Evolutionary conservation across 2,797 vertebrate species (phyloP).

Genomic region (Brachyrhaphis roseni): DNA sequence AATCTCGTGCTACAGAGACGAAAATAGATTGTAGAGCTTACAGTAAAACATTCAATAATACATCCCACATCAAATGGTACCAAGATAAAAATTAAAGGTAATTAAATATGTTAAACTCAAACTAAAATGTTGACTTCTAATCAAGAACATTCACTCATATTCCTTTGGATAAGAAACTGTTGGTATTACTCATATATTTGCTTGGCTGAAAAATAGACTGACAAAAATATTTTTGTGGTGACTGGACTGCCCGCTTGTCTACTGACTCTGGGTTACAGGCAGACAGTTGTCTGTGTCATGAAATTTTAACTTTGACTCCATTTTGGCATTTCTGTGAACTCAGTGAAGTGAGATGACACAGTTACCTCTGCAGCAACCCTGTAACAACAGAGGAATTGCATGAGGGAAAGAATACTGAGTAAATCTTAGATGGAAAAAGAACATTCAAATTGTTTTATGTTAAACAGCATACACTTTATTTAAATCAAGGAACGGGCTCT

Average conservation of each 20-base stretch:
- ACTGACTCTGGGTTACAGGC: background rate
- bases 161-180: background rate
- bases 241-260: background rate
- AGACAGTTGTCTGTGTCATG: background rate
- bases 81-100: too few species aligned
- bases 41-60: too few species aligned
- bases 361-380: constrained; percentile 25
- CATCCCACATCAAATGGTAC: too few species aligned
- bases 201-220: background rate
- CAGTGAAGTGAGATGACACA: constrained; percentile 20
- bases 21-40: too few species aligned
- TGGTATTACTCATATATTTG: constrained; percentile 1
- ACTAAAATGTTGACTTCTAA: background rate
- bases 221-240: background rate
- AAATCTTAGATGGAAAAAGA: background rate
- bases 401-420: background rate
- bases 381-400: constrained; percentile 5
- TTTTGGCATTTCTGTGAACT: constrained; percentile 29
- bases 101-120: background rate
- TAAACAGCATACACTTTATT: background rate
- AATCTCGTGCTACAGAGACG: too few species aligned
- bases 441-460: background rate
- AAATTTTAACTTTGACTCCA: constrained; percentile 26
- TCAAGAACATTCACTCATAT: background rate
- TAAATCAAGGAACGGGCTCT: background rate